Base-by-base conservation (phyloP, 2,888 invertebrate species). In the Lithophane semibrunnea region DNA sequence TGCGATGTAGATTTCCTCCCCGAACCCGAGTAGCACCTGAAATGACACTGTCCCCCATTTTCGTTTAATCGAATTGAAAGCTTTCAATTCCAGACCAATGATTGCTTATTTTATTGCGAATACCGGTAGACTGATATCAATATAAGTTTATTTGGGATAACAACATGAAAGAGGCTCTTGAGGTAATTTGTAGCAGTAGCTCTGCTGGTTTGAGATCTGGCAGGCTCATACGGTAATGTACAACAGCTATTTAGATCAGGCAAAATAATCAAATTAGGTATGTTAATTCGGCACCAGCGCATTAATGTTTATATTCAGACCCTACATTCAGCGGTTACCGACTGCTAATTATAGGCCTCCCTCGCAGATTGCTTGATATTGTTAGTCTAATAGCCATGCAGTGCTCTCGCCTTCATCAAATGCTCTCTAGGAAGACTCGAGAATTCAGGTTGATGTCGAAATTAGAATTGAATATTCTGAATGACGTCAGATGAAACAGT, bases 1-100 rank as follows among this genome's bases (percentile, higher is more conserved):
- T 86, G 88, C 88, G 88, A 90, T 87, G 88, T 89, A 87, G 89
- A 90, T 86, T 78, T 83, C 66, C 77, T 77, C 68, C 37, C 70
- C 82, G 85, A 44, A 18, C 13, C 49, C 16, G 21, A 88, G 91
- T 90, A 91, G 84, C 80, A 88, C 85, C 86, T 86, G 80, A 83
- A 88, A 86, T 80, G 79, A 86, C 78, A 87, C 65, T 70, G 67
- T 69, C 72, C 67, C 70, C 71, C 77, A 77, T 88, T 84, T 88
- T 85, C 73, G 71, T 83, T 84, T 82, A 75, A 82, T 84, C 70
- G 60, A 75, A 79, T 68, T 78, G 66, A 66, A 79, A 67, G 69
- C 75, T 69, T 73, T 80, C 49, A 37, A 76, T 79, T 60, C 54
- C 60, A 44, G 29, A 72, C 70, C 67, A 75, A 37, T 68, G 63